A percentile compares a stretch with the other conserved stretches of the same genome.
Conservation (phyloP, 2,888 invertebrate genomes). For the Trissonchulus sp. region DNA sequence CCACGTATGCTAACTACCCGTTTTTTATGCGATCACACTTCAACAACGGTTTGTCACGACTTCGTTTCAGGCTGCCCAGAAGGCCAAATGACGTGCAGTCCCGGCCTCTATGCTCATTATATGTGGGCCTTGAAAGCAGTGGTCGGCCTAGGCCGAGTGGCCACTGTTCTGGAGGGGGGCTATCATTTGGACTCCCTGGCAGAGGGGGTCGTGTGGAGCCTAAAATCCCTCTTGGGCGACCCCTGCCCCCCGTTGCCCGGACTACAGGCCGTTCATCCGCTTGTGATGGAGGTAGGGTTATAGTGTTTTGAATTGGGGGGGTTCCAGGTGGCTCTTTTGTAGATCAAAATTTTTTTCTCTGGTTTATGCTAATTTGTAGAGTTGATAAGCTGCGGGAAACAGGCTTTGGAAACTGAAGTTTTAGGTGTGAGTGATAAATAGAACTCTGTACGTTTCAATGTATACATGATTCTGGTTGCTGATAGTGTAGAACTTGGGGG, state of each 20-base stretch:
- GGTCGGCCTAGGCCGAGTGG: slow-evolving; percentile 66
- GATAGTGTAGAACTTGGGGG: too few species aligned
- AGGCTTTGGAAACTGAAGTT: too few species aligned
- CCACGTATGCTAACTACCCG: too few species aligned
- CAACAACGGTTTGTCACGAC: slow-evolving; percentile 87
- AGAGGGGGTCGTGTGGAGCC: slow-evolving; percentile 77
- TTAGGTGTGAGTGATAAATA: too few species aligned
- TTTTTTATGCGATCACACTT: too few species aligned
- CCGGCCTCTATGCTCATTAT: slow-evolving; percentile 82
- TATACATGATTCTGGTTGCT: too few species aligned
- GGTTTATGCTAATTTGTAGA: too few species aligned
- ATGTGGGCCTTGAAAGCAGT: slow-evolving; percentile 74
- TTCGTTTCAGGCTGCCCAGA: slow-evolving; percentile 62
- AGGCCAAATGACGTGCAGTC: slow-evolving; percentile 72
- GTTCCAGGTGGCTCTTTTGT: background rate
- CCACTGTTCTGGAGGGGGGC: slow-evolving; percentile 79
- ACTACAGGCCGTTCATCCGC: background rate
- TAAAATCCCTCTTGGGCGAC: slow-evolving; percentile 78
- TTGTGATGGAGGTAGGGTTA: background rate
- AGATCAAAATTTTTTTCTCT: too few species aligned
- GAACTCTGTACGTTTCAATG: too few species aligned
- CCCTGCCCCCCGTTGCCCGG: slow-evolving; percentile 46
- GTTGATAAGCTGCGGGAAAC: too few species aligned
- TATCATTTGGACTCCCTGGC: slow-evolving; percentile 82
- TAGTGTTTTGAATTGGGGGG: background rate